Evolutionary conservation across 1,140 invertebrate genomes (phyloP).

Genomic region (Apis florea): DNA sequence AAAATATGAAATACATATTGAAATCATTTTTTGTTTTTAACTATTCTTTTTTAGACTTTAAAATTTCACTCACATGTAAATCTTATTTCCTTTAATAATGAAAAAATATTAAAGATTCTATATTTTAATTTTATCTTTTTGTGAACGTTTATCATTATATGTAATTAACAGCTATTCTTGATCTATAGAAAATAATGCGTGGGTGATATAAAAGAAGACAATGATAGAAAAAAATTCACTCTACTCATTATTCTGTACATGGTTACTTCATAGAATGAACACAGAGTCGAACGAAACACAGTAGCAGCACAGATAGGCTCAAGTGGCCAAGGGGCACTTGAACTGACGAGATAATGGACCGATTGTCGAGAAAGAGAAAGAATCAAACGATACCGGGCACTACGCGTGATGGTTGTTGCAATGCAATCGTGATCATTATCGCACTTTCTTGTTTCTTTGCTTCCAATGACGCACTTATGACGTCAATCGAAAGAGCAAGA

Average conservation of each 20-base stretch:
- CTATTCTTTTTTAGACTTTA: not conserved
- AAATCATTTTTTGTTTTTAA: not conserved
- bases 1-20: not conserved
- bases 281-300: slow-evolving; percentile 49
- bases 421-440: slow-evolving; percentile 75
- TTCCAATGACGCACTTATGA: slow-evolving; percentile 77
- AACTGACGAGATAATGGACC: slow-evolving; percentile 77
- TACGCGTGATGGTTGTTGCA: slow-evolving; percentile 50
- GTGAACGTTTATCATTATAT: too few species aligned
- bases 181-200: not conserved
- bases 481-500: slow-evolving; percentile 77
- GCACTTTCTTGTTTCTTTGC: slow-evolving; percentile 78
- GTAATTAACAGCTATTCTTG: not conserved
- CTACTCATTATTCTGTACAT: not conserved
- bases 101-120: not conserved
- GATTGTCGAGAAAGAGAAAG: slow-evolving; percentile 73
- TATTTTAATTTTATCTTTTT: slow-evolving; percentile 17
- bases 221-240: not conserved
- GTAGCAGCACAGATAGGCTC: slow-evolving; percentile 68
- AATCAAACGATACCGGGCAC: slow-evolving; percentile 65
- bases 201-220: slow-evolving; percentile 1
- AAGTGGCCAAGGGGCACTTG: slow-evolving; percentile 74
- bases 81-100: not conserved
- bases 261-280: slow-evolving; percentile 57
- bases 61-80: not conserved